Evolutionary conservation across 2,797 vertebrate species (phyloP).

Genomic region (Myotis myotis): DNA sequence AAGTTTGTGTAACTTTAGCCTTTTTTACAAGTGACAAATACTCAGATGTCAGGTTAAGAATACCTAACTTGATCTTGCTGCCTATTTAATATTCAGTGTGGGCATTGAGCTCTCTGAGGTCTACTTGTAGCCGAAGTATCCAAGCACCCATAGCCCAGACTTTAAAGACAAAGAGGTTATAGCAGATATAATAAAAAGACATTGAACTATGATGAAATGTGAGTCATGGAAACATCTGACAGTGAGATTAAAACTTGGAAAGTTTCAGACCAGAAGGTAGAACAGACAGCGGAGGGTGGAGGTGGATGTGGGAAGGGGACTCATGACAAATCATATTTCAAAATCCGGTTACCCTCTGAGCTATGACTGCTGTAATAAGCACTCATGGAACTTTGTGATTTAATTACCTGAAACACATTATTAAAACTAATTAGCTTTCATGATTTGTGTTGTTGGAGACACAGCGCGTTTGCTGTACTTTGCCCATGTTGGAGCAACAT

Average conservation of each 20-base stretch:
- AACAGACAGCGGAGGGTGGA: constrained; percentile 20
- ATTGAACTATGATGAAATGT: neutral
- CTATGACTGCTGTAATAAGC: neutral
- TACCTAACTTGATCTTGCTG: neutral
- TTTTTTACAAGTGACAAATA: neutral
- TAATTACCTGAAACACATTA: neutral
- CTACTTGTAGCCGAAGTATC: neutral
- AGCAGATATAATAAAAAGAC: neutral
- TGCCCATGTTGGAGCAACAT: neutral
- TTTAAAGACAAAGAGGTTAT: neutral
- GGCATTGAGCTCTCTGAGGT: neutral
- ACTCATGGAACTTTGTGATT: neutral
- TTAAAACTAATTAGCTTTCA: constrained; percentile 6
- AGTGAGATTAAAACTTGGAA: constrained; percentile 13
- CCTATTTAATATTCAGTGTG: neutral
- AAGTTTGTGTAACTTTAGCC: neutral
- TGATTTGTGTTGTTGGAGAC: neutral
- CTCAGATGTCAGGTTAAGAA: neutral
- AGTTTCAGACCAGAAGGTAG: constrained; percentile 14
- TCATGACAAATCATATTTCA: constrained; percentile 1
- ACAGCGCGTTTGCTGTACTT: neutral
- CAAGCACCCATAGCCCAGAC: neutral
- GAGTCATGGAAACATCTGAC: neutral
- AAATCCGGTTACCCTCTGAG: constrained; percentile 18
- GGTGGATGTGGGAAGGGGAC: neutral